These are phyloP conservation scores for Menura novaehollandiae DNA, from an alignment of 2,113 vertebrate genomes.

Conservation along the genomic window DNA sequence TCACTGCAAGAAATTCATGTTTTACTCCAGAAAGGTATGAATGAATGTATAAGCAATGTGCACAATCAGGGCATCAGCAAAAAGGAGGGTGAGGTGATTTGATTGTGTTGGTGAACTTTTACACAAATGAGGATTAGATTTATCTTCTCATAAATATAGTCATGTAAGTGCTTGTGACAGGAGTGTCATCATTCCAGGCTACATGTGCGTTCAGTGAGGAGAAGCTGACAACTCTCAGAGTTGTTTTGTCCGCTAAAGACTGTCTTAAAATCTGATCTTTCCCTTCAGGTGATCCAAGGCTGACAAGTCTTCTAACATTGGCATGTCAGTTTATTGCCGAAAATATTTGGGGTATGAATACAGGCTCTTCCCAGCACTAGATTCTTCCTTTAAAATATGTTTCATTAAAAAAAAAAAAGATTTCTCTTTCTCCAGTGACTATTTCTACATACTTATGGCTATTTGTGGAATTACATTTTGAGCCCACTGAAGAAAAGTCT, in stretches of 20 bases:
- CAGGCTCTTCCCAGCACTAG: not conserved
- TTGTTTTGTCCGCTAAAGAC: not conserved
- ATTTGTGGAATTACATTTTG: not conserved
- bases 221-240: not conserved
- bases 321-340: not conserved
- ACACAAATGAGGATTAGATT: not conserved
- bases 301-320: not conserved
- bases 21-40: not conserved
- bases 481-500: not conserved
- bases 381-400: not conserved
- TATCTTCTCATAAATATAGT: not conserved
- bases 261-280: not conserved
- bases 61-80: not conserved
- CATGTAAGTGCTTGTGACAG: not conserved
- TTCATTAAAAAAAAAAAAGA: not conserved
- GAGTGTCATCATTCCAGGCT: not conserved
- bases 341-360: not conserved
- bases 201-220: not conserved
- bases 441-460: not conserved
- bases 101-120: not conserved
- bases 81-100: not conserved
- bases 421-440: not conserved
- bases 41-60: not conserved
- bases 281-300: not conserved
- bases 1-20: not conserved